These are phyloP conservation scores for Nasalis larvatus DNA, from an alignment of 2,113 vertebrate genomes.

Conservation along the genomic window DNA sequence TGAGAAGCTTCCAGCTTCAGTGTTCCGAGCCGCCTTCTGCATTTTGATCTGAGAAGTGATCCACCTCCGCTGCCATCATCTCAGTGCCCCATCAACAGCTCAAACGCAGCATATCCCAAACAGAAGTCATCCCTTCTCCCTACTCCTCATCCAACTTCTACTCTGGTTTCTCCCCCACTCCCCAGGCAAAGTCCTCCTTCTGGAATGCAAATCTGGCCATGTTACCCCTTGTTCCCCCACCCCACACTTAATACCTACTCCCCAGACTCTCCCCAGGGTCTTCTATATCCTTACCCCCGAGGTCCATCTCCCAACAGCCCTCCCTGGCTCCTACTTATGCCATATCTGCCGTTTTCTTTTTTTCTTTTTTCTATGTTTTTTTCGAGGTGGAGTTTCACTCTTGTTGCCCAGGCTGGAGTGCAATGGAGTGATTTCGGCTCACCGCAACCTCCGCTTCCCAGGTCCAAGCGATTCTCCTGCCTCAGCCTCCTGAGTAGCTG, in stretches of 20 bases:
- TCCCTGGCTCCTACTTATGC: background rate
- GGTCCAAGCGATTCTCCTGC: too few relatives aligned
- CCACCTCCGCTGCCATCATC: background rate
- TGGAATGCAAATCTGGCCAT: background rate
- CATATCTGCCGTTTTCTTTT: background rate
- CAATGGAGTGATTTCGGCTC: too few relatives aligned
- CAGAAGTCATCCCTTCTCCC: background rate
- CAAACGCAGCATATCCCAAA: background rate
- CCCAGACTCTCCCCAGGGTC: background rate
- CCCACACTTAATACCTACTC: background rate
- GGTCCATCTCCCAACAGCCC: background rate
- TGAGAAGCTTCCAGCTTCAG: background rate
- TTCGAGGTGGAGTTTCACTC: too few relatives aligned
- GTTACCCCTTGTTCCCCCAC: fast-evolving
- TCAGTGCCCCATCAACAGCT: fast-evolving
- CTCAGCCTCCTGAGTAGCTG: too few relatives aligned
- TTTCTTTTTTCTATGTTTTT: too few relatives aligned
- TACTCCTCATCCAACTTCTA: fast-evolving
- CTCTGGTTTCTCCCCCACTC: background rate
- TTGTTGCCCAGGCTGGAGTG: too few relatives aligned
- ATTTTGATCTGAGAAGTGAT: background rate
- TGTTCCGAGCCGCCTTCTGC: fast-evolving
- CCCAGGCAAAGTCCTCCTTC: background rate
- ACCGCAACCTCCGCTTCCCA: too few relatives aligned
- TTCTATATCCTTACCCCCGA: fast-evolving